A percentile compares a stretch with the other conserved stretches of the same genome.
phyloP scores from a whole-genome alignment of 2,797 vertebrate species.

The Carcharodon carcharias region DNA sequence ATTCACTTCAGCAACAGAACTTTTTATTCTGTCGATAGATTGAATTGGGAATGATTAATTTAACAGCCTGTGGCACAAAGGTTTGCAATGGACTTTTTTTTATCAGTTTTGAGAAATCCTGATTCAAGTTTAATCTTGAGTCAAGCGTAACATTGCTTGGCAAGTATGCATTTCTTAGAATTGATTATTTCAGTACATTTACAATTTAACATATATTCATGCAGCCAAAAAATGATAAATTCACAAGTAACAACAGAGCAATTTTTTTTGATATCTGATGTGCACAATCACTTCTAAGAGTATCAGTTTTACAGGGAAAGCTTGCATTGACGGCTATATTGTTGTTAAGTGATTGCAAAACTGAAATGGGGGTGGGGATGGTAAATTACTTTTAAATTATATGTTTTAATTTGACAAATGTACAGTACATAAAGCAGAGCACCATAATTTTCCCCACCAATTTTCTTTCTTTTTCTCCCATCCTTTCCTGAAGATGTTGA shows the following conservation, averaged over 20 bases:
- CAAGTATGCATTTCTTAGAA: constrained; percentile 4
- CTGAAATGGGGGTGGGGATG: background rate
- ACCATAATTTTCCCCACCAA: constrained; percentile 8
- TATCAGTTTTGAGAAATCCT: background rate
- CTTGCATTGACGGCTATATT: background rate
- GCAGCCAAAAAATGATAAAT: background rate
- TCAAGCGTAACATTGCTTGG: constrained; percentile 28
- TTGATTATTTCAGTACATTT: constrained; percentile 29
- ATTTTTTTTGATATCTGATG: background rate
- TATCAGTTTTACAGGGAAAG: background rate
- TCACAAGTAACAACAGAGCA: background rate
- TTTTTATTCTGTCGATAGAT: background rate
- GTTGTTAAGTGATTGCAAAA: constrained; percentile 5
- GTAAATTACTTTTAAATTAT: constrained; percentile 19
- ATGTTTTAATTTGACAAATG: constrained; percentile 28
- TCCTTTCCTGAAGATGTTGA: background rate
- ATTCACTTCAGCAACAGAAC: background rate
- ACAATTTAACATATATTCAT: background rate
- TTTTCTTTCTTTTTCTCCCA: background rate
- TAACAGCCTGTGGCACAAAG: constrained; percentile 21
- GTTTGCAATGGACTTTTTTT: background rate
- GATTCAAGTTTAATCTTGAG: constrained; percentile 26
- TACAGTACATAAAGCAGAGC: constrained; percentile 13
- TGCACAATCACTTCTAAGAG: background rate
- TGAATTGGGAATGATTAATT: constrained; percentile 34